Base-by-base conservation (phyloP, 2,888 invertebrate species). In the Mylabris sibirica region DNA sequence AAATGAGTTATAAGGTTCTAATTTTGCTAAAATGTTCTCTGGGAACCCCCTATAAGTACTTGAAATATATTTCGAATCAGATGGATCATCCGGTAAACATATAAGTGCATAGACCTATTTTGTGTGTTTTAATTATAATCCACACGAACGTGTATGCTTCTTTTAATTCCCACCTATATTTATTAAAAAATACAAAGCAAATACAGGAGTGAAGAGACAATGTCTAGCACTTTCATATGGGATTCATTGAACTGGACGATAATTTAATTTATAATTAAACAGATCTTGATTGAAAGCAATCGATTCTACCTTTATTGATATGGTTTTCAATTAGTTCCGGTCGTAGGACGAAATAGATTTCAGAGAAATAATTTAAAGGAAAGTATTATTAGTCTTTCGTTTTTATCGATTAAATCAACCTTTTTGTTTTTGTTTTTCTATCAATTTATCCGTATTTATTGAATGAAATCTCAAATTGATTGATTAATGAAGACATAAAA, bases 301-400 rank as follows among this genome's bases (percentile, higher is more conserved):
- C 22, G 49, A 53, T 53, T 17, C 17, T 17, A n/a, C 17, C 8
- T 17, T 44, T 17, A 44, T 44, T 53, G 22, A 53, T 53, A 53
- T 22, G 49, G 22, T 53, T 53, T 22, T 53, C 49, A 53, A 53
- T 53, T 53, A 53, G 49, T 53, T 53, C 20, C 49, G 49, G 49
- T 53, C 3, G 22, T 22, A 22, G 49, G 22, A 53, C 49, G 11
- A 6, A 8, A 44, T 17, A n/a, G 44, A 53, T 22, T 53, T 22
- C 0, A 22, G 49, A 9, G 20, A 22, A 44, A 53, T 53, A 53
- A 53, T 53, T 53, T 22, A 53, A 53, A 53, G 11, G 20, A 20
- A 22, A 22, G 11, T 3, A 22, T 9, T 17, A 4, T 2, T 17
- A 44, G 12, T 17, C 17, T 44, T 44, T 44, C 6, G n/a, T 17